phyloP scores from a whole-genome alignment of 2,888 invertebrate genomes.

The Germaria angustata region DNA sequence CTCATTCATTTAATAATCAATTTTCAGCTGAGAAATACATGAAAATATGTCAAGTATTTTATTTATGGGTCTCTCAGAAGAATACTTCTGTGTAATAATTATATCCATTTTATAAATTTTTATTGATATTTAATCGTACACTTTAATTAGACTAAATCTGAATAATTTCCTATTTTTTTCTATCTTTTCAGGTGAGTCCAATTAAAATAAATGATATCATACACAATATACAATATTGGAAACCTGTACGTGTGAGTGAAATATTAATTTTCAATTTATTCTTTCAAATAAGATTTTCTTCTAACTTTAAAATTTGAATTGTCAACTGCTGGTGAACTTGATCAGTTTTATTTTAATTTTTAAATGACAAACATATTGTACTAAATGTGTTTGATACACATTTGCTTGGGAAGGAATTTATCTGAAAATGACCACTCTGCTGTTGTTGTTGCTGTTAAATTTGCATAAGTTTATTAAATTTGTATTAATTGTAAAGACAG shows the following conservation, averaged over 20 bases:
- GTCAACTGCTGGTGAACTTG: not conserved
- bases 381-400: not conserved
- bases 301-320: not conserved
- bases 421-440: not conserved
- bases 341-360: not conserved
- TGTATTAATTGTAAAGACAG: not conserved
- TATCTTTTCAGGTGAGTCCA: constrained; percentile 29
- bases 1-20: too few relatives aligned
- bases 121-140: too few relatives aligned
- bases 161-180: not conserved
- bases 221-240: too few relatives aligned
- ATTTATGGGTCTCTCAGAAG: too few relatives aligned
- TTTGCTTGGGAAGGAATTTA: not conserved
- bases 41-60: too few relatives aligned
- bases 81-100: too few relatives aligned
- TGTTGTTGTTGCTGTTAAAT: not conserved
- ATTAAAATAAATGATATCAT: too few relatives aligned
- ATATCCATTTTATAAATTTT: too few relatives aligned
- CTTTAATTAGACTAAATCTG: not conserved
- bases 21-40: too few relatives aligned
- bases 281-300: not conserved
- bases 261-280: not conserved
- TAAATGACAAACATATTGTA: not conserved
- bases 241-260: constrained; percentile 19
- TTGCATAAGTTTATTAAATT: constrained; percentile 13